phyloP scores from a whole-genome alignment of 2,797 vertebrate species.

The Telmatherina bonti region DNA sequence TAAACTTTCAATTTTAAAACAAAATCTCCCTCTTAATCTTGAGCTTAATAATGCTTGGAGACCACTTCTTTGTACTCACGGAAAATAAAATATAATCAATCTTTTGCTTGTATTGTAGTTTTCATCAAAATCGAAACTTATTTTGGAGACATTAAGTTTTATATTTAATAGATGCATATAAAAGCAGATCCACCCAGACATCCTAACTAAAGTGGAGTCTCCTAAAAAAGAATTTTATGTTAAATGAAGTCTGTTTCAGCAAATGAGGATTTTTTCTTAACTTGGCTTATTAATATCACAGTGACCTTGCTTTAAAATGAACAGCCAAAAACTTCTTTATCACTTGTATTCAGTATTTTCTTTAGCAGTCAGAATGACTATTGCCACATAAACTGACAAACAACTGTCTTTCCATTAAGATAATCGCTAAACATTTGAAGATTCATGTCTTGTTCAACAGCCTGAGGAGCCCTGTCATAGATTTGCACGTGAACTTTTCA shows the following conservation, averaged over 20 bases:
- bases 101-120: background rate
- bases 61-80: too few species aligned
- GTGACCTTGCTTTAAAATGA: background rate
- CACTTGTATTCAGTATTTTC: conserved; percentile 21
- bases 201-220: background rate
- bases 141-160: too few species aligned
- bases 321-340: background rate
- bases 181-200: background rate
- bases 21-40: background rate
- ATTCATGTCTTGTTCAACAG: conserved; percentile 35
- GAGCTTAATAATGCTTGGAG: background rate
- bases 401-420: conserved; percentile 35
- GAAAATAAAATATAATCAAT: background rate
- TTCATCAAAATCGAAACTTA: too few species aligned
- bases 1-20: background rate
- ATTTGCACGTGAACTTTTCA: conserved; percentile 31
- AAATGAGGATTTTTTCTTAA: background rate
- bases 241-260: background rate
- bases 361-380: conserved; percentile 15
- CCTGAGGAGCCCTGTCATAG: background rate
- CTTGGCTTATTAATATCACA: background rate
- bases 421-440: conserved; percentile 37
- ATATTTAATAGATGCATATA: background rate
- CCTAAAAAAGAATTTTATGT: background rate
- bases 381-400: conserved; percentile 29